Evolutionary conservation across 2,888 invertebrate species (phyloP), one percentile per base, ranked within the genome.

Genomic region (Diplazon laetatorius): DNA sequence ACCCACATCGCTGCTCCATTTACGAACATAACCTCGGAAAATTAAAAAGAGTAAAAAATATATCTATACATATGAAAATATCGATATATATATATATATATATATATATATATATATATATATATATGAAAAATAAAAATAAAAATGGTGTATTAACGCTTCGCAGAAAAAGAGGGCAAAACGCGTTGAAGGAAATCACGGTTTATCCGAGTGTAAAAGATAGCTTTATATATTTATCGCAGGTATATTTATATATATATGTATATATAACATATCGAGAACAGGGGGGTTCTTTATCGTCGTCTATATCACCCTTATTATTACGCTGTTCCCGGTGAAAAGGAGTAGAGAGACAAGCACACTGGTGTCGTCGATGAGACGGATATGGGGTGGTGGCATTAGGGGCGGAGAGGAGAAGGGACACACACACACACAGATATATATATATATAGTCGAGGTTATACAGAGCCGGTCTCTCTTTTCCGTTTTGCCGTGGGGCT

Each of bases 181-280:
- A 10, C 6, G 14, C 52, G 69, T 25, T 55, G 37, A 25, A 46
- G 63, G 63, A 76, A 76, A 70, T 70, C 69, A 70, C 48, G 35
- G 30, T 57, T 68, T 63, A 76, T 76, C 70, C 63, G 57, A 63
- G 62, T 69, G 69, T 63, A 62, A 63, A 63, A 75, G 75, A 63
- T 75, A 62, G 63, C 42, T 50, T 39, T 52, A 42, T n/a, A n/a
- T 70, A 75, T 75, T 68, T 62, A 62, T 75, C 60, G 30, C 30
- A 14, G 62, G 55, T 46, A 42, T 50, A 68, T n/a, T n/a, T n/a
- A n/a, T n/a, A n/a, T n/a, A n/a, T n/a, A n/a, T n/a, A n/a, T n/a
- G n/a, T n/a, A n/a, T n/a, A n/a, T n/a, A n/a, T n/a, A n/a, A n/a
- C n/a, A n/a, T 60, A 69, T 62, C 62, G 69, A 52, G 55, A 52